phyloP scores from a whole-genome alignment of 2,888 invertebrate species.

The Rhingia campestris region DNA sequence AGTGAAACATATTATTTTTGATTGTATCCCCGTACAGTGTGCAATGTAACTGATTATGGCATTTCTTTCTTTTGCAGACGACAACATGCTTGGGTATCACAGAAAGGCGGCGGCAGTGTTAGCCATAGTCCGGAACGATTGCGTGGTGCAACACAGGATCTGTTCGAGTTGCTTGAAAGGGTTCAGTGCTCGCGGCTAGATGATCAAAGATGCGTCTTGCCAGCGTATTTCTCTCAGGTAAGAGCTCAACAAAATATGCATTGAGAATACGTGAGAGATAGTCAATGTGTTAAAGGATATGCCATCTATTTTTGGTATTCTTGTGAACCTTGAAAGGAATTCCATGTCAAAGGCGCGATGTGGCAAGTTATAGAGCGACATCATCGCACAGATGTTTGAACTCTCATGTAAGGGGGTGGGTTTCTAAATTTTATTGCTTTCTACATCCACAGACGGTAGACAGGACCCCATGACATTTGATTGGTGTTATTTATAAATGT shows the following conservation, averaged over 20 bases:
- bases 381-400: constrained; percentile 51
- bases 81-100: constrained; percentile 85
- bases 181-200: constrained; percentile 97
- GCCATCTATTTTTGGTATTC: constrained; percentile 18
- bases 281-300: constrained; percentile 4
- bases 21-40: constrained; percentile 14
- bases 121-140: constrained; percentile 83
- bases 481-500: constrained; percentile 60
- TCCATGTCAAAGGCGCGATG: constrained; percentile 34
- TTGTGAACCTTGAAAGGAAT: constrained; percentile 54
- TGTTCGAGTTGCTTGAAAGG: constrained; percentile 96
- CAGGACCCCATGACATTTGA: constrained; percentile 59
- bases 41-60: constrained; percentile 21
- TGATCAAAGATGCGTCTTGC: constrained; percentile 98
- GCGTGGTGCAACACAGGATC: constrained; percentile 86
- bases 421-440: constrained; percentile 20
- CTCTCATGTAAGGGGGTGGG: constrained; percentile 51
- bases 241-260: constrained; percentile 76
- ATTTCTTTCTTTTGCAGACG: constrained; percentile 84
- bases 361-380: constrained; percentile 1
- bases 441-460: not conserved
- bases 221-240: constrained; percentile 95
- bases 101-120: constrained; percentile 78
- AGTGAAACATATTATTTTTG: constrained; percentile 55
- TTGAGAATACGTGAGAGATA: constrained; percentile 3